A percentile compares a stretch with the other conserved stretches of the same genome.
Conservation (phyloP, 2,113 vertebrate genomes). For the Axis porcinus region DNA sequence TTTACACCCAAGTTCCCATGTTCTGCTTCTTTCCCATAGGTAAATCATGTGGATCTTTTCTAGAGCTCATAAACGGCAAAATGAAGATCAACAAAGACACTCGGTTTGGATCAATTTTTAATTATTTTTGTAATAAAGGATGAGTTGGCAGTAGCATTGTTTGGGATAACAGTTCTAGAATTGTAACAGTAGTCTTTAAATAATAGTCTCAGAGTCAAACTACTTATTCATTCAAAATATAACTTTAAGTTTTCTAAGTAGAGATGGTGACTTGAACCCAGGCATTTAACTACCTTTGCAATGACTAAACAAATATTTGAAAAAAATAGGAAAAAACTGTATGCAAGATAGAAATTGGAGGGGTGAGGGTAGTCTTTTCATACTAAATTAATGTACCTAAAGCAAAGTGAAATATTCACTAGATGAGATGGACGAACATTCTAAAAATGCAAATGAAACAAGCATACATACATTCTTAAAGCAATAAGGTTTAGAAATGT, state of each 20-base stretch:
- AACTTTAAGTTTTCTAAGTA: neutral
- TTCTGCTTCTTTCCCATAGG: constrained; percentile 32
- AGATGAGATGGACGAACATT: neutral
- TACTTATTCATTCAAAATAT: neutral
- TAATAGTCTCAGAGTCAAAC: neutral
- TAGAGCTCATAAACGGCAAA: constrained; percentile 5
- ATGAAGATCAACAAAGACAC: neutral
- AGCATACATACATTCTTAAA: neutral
- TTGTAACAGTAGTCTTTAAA: neutral
- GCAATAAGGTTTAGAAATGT: neutral
- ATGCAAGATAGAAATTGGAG: neutral
- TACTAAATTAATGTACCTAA: neutral
- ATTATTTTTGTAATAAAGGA: constrained; percentile 42
- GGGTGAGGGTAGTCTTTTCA: too few relatives aligned
- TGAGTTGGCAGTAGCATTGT: constrained; percentile 22
- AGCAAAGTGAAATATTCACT: neutral
- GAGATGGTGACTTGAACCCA: neutral
- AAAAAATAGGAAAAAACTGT: neutral
- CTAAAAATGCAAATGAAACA: neutral
- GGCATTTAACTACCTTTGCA: neutral
- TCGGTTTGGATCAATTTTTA: neutral
- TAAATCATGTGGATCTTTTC: constrained; percentile 5
- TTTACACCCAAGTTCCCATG: neutral
- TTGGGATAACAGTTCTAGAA: neutral
- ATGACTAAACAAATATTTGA: neutral